A percentile compares a stretch with the other conserved stretches of the same genome.
Evolutionary conservation across 53 echinoderm and acorn worm genomes (phyloP).

Genomic region (Apostichopus leukothele): DNA sequence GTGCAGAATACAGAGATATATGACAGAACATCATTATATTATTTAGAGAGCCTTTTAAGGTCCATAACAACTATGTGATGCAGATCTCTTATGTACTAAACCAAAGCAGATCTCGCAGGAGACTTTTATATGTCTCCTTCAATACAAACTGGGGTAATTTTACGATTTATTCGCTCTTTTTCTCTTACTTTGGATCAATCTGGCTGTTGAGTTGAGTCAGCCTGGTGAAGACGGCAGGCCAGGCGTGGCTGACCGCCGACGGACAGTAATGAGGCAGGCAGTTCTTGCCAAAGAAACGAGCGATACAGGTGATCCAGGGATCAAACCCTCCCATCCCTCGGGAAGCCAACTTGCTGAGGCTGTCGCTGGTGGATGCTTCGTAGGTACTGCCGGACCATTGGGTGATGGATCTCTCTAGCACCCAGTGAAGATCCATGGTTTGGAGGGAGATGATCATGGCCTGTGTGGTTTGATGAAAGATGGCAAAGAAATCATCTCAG

Average conservation of each 20-base stretch:
- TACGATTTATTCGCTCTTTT: not conserved
- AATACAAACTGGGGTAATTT: too few relatives aligned
- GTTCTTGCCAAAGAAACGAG: constrained; percentile 83
- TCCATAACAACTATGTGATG: too few relatives aligned
- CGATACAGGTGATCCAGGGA: constrained; percentile 87
- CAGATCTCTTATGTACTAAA: too few relatives aligned
- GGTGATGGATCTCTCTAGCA: constrained; percentile 93
- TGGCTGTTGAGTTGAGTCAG: constrained; percentile 88
- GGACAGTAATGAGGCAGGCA: constrained; percentile 94
- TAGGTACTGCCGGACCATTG: constrained; percentile 98
- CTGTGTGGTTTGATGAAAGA: constrained; percentile 46
- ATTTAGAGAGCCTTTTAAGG: too few relatives aligned
- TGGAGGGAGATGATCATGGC: constrained; percentile 85
- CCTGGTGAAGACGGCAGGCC: constrained; percentile 90
- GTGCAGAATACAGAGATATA: too few relatives aligned
- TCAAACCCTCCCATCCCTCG: constrained; percentile 92
- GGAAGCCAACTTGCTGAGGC: constrained; percentile 73
- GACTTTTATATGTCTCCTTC: too few relatives aligned
- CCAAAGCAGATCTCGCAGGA: too few relatives aligned
- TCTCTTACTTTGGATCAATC: constrained; percentile 88
- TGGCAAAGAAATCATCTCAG: not conserved
- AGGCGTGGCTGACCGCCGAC: constrained; percentile 81
- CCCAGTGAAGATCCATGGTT: constrained; percentile 93
- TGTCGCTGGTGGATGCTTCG: constrained; percentile 88
- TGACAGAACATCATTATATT: too few relatives aligned